Evolutionary conservation across 2,888 invertebrate genomes (phyloP), one percentile per base, ranked within the genome.

Genomic region (Mesochorus sp.): DNA sequence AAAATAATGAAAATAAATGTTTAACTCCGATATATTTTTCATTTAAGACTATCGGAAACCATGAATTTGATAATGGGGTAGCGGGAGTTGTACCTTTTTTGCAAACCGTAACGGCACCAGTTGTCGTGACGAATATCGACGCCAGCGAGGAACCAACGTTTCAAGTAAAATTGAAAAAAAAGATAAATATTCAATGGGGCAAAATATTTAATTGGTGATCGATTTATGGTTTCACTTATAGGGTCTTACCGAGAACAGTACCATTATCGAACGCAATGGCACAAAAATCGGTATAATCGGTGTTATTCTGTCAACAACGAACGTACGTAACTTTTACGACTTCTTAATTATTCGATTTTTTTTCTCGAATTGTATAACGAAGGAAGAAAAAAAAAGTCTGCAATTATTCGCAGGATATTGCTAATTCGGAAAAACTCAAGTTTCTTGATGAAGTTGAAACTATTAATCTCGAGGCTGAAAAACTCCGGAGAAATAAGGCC

Each of bases 1-100:
- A 42, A 14, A 14, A 5, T 42, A 14, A 1, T 2, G 12, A 42
- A n/a, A 42, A 42, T 2, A 42, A 12, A 12, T 10, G 2, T 42
- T 42, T 49, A 14, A 21, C 34, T 3, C 17, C n/a, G 3, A 70
- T 42, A 17, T 53, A 12, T 6, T 19, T 1, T 24, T 3, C 0
- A 21, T 44, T 81, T 12, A 87, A 97, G 96, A 95, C 95, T 0
- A 88, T 97, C 5, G 97, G 97, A 0, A 97, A 97, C 89, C 97
- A 97, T 85, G 97, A 97, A 89, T 97, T 97, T 85, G 97, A 97
- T 87, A 93, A 95, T 84, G 94, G 94, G 1, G 91, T 97, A 0
- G 93, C 91, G 5, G 96, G 96, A 0, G 90, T 96, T 0, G 92
- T 95, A 0, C 95, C 95, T 0, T 97, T 96, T 88, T 87, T 97